Evolutionary conservation across 2,797 vertebrate genomes (phyloP).

Genomic region (Hydrocynus forskahlii): DNA sequence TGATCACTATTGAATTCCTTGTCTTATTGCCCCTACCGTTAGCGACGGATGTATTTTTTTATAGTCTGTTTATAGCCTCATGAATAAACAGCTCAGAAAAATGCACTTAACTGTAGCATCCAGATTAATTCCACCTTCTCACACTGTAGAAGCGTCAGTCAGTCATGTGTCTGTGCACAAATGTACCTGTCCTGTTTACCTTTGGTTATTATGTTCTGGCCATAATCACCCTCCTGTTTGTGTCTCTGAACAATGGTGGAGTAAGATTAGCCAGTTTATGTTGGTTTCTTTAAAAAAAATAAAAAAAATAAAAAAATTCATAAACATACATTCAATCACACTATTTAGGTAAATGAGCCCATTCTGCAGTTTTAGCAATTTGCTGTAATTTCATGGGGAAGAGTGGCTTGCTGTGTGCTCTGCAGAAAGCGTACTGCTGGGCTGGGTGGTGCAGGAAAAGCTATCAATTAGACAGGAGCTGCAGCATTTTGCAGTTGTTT

Average conservation of each 20-base stretch:
- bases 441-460: constrained; percentile 62
- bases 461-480: constrained; percentile 70
- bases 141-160: neutral
- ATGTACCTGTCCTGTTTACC: constrained; percentile 52
- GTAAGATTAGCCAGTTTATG: constrained; percentile 53
- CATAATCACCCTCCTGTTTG: constrained; percentile 68
- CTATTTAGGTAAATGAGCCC: constrained; percentile 73
- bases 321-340: constrained; percentile 68
- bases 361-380: constrained; percentile 68
- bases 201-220: constrained; percentile 57
- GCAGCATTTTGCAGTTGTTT: constrained; percentile 62
- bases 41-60: too few species aligned
- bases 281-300: constrained; percentile 52
- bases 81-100: neutral
- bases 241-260: constrained; percentile 54
- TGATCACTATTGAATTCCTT: constrained; percentile 1
- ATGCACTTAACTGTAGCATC: neutral
- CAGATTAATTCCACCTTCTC: neutral
- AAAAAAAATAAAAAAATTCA: constrained; percentile 56
- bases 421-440: constrained; percentile 62
- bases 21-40: neutral
- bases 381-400: constrained; percentile 73
- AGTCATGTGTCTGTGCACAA: neutral
- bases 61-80: neutral
- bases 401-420: constrained; percentile 69